Base-by-base conservation (phyloP, 2,797 vertebrate species). In the Pseudochromis fuscus region DNA sequence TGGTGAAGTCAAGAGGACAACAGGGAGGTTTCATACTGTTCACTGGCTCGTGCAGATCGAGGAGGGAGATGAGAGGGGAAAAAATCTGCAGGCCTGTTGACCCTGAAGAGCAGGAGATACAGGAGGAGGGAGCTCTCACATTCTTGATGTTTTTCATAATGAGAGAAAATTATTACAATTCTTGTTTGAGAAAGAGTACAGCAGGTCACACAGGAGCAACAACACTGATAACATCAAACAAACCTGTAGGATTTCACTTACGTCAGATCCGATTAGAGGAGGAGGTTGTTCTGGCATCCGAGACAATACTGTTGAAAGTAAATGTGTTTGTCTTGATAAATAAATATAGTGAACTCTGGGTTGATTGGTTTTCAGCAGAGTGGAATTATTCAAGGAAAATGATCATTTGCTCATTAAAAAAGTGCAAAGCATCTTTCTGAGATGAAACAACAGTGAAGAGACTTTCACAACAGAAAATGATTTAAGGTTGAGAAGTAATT, bases 21-120 rank as follows among this genome's bases (percentile, higher is more conserved):
- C n/a, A 50, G 7, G 48, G 15, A n/a, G 51, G 51, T 53, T 53
- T 53, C 27, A 52, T 4, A 33, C 49, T 51, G 27, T n/a, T 31
- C 4, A 51, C 27, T 4, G 7, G 3, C 7, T 49, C 18, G 9
- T 49, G 27, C 18, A 28, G 48, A 50, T 28, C 48, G 13, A 27
- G 11, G 25, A 50, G 16, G 13, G 23, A 16, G 37, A 38, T 5
- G 13, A 16, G 5, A 3, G 7, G 18, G n/a, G 48, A 30, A 51
- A 10, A 30, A 51, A 10, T 9, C 19, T 11, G 8, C 9, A 44
- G 19, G 18, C n/a, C 16, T 18, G 9, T 5, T 21, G 13, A 21
- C 12, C 19, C 4, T 35, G 11, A 55, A 55, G 24, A 35, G 3
- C 21, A 35, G 8, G 18, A 18, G 25, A 18, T 4, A 55, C 6